phyloP scores from a whole-genome alignment of 2,888 invertebrate genomes.

The Apamea crenata region DNA sequence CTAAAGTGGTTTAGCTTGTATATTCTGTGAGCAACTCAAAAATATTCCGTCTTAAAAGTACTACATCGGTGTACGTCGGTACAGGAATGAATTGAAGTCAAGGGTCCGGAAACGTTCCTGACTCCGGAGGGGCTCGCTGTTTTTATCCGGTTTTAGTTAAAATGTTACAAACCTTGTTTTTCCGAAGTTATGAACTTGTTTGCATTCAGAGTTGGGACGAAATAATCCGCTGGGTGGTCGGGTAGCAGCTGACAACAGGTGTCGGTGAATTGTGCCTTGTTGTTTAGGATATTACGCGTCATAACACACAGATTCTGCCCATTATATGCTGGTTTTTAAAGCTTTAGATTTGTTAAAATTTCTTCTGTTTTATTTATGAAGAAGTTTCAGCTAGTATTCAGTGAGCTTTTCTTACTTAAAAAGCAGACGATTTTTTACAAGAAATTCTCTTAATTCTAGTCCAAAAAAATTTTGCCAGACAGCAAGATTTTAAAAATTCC shows the following conservation, averaged over 20 bases:
- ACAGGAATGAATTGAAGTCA: constrained; percentile 48
- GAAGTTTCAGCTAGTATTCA: neutral
- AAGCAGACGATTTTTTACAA: neutral
- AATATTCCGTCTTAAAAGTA: constrained; percentile 12
- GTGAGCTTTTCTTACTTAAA: neutral
- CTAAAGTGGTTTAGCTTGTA: too few species aligned
- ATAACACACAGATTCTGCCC: constrained; percentile 1
- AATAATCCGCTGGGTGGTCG: constrained; percentile 56
- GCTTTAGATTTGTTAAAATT: neutral
- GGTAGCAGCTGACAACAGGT: constrained; percentile 66
- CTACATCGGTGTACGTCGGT: constrained; percentile 13
- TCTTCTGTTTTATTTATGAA: neutral
- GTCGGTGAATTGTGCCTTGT: constrained; percentile 25
- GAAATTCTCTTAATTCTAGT: neutral
- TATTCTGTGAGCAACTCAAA: constrained; percentile 8
- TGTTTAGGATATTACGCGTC: constrained; percentile 21
- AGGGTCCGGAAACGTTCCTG: constrained; percentile 53
- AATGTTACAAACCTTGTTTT: constrained; percentile 72
- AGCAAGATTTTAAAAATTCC: neutral
- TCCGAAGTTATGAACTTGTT: constrained; percentile 76
- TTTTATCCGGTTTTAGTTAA: constrained; percentile 69
- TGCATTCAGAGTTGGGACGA: constrained; percentile 70
- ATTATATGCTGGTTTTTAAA: neutral
- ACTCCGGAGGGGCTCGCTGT: constrained; percentile 56
- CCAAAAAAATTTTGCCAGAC: neutral